Evolutionary conservation across 2,113 vertebrate species (phyloP).

Genomic region (Dasyprocta punctata): DNA sequence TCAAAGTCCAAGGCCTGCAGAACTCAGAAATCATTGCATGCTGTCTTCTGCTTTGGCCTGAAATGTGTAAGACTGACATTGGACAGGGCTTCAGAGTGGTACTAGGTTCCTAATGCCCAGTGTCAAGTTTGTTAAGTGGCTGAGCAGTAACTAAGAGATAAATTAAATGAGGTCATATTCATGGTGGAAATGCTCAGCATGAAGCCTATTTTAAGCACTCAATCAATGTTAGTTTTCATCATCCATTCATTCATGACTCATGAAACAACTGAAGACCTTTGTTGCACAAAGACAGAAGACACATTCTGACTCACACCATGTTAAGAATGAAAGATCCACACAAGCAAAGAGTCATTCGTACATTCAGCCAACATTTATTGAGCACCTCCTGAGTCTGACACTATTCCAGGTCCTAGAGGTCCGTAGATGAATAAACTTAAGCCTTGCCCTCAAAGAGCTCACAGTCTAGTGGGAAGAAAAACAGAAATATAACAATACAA

Average conservation of each 20-base stretch:
- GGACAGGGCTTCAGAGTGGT: background rate
- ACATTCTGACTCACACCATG: slow-evolving; percentile 38
- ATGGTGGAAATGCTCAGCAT: background rate
- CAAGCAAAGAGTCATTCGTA: slow-evolving; percentile 64
- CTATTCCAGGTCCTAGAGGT: slow-evolving; percentile 48
- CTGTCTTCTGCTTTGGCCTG: slow-evolving; percentile 33
- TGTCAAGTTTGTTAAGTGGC: background rate
- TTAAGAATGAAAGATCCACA: slow-evolving; percentile 60
- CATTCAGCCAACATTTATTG: slow-evolving; percentile 65
- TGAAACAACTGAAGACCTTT: slow-evolving; percentile 31
- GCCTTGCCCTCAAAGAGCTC: slow-evolving; percentile 58
- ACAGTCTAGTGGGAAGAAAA: slow-evolving; percentile 53
- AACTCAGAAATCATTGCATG: slow-evolving; percentile 7
- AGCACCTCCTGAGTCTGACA: slow-evolving; percentile 36
- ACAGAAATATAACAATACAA: slow-evolving; percentile 1
- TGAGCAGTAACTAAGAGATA: slow-evolving; percentile 37
- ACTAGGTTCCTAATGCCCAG: background rate
- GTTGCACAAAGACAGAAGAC: slow-evolving; percentile 49
- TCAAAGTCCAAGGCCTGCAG: background rate
- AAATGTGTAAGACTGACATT: background rate
- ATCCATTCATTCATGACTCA: slow-evolving; percentile 53
- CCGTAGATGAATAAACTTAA: slow-evolving; percentile 31
- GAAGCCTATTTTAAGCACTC: slow-evolving; percentile 1
- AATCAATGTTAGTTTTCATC: slow-evolving; percentile 10
- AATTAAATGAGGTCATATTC: slow-evolving; percentile 33